Evolutionary conservation across 1,140 invertebrate genomes (phyloP).

Genomic region (Charaxes varanes): DNA sequence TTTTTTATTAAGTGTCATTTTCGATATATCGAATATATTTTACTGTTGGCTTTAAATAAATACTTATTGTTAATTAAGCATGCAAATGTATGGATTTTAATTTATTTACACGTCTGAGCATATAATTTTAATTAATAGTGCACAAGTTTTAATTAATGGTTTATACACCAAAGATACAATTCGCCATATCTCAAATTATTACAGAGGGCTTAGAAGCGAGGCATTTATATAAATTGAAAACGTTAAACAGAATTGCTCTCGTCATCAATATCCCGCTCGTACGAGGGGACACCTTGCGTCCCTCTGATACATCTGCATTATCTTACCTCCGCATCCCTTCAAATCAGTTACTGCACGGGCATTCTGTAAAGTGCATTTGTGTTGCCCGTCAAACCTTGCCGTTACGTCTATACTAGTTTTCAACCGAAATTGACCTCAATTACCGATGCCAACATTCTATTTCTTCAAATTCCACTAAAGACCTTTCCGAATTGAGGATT

Average conservation of each 20-base stretch:
- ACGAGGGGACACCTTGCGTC: constrained; percentile 33
- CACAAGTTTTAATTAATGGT: no score
- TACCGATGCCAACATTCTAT: neutral
- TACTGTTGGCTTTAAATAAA: no score
- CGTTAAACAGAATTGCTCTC: constrained; percentile 51
- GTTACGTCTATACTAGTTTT: constrained; percentile 24
- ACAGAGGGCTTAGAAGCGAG: constrained; percentile 9
- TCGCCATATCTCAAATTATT: constrained; percentile 12
- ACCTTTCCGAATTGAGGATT: constrained; percentile 20
- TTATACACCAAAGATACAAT: no score
- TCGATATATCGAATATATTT: no score
- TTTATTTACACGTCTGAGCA: no score
- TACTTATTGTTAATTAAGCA: no score
- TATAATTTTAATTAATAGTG: no score
- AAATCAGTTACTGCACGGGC: constrained; percentile 52
- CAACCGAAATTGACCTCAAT: constrained; percentile 18
- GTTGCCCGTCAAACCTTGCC: constrained; percentile 43
- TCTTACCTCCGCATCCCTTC: constrained; percentile 58
- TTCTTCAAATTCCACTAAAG: constrained; percentile 5
- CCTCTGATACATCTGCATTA: constrained; percentile 61
- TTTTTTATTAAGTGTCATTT: no score
- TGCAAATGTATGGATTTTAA: no score
- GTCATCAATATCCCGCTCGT: constrained; percentile 48
- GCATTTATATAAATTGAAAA: constrained; percentile 68
- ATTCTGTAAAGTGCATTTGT: constrained; percentile 66